Evolutionary conservation across 2,113 vertebrate species (phyloP).

Genomic region (Mustela lutreola): DNA sequence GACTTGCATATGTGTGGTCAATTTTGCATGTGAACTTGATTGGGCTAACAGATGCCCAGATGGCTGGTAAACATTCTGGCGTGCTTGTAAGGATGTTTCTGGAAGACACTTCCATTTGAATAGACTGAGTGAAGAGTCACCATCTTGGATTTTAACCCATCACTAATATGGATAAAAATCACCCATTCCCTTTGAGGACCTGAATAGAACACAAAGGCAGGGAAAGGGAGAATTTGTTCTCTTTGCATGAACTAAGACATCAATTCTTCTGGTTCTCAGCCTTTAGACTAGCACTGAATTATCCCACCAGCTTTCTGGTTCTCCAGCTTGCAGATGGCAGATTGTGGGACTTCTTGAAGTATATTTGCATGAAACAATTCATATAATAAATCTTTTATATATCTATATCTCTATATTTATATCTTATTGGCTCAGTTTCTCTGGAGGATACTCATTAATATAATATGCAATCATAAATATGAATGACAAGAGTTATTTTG

Average conservation of each 20-base stretch:
- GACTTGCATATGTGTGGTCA: not conserved
- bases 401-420: not conserved
- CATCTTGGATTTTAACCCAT: not conserved
- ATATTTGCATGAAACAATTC: not conserved
- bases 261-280: not conserved
- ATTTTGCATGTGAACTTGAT: not conserved
- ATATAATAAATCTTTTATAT: not conserved
- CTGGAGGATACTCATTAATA: not conserved
- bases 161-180: not conserved
- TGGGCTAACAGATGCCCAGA: not conserved
- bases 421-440: not conserved
- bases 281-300: not conserved
- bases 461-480: not conserved
- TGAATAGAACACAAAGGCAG: not conserved
- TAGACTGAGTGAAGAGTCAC: not conserved
- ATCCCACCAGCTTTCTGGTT: not conserved
- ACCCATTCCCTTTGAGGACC: not conserved
- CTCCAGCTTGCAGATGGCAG: not conserved
- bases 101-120: not conserved
- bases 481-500: not conserved
- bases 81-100: not conserved
- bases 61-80: not conserved
- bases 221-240: not conserved
- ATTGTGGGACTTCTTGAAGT: not conserved
- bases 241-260: not conserved